phyloP scores from a whole-genome alignment of 2,888 invertebrate species.

The Hesperia comma region DNA sequence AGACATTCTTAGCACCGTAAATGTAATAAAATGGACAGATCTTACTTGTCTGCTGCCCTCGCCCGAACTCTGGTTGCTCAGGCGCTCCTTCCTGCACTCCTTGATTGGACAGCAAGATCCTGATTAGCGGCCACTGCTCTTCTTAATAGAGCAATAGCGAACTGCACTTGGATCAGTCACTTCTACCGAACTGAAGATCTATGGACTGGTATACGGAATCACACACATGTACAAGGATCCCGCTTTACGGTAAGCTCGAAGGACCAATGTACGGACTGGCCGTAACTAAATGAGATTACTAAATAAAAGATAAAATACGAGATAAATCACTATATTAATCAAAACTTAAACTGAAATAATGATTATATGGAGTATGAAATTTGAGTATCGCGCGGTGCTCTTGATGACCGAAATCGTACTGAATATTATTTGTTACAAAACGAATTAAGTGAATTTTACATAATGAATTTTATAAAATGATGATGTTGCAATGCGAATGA shows the following conservation, averaged over 20 bases:
- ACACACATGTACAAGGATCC: slow-evolving; percentile 5
- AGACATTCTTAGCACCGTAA: background rate
- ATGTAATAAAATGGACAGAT: too few relatives aligned
- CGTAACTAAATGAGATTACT: too few relatives aligned
- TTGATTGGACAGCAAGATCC: background rate
- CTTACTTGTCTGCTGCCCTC: background rate
- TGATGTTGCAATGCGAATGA: too few relatives aligned
- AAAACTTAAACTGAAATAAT: background rate
- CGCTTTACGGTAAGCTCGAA: slow-evolving; percentile 14
- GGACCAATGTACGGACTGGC: too few relatives aligned
- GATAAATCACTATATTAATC: background rate
- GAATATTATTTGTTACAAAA: too few relatives aligned
- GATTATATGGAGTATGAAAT: background rate
- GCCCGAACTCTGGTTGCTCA: background rate
- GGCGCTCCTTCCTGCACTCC: slow-evolving; percentile 2
- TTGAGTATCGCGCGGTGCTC: too few relatives aligned
- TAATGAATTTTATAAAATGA: too few relatives aligned
- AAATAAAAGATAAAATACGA: too few relatives aligned
- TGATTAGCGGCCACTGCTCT: background rate
- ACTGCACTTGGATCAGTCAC: too few relatives aligned
- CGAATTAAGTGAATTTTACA: too few relatives aligned
- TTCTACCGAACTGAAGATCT: slow-evolving; percentile 6
- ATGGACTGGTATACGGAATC: slow-evolving; percentile 3
- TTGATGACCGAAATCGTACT: too few relatives aligned
- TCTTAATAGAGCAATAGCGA: slow-evolving; percentile 1